Base-by-base conservation (phyloP, 1,140 invertebrate species). In the Dolichoris vasculosae region DNA sequence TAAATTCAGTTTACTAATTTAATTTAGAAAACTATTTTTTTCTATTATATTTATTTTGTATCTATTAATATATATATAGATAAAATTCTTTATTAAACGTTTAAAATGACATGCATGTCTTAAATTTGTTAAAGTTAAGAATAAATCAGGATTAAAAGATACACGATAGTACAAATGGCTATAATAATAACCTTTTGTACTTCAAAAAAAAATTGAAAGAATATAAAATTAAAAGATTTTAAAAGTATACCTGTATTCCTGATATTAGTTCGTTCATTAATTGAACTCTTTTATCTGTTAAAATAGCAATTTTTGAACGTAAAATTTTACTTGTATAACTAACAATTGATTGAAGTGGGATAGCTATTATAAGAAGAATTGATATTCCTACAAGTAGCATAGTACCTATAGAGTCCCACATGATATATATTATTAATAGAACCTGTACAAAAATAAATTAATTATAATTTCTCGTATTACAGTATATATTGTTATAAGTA, bases 231-330 rank as follows among this genome's bases (percentile, higher is more conserved):
- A n/a, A 59, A 59, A 51, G 40, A 82, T 17, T 75, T 15, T 32
- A 75, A 51, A 51, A 78, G 43, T 6, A 93, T 80, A 97, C 95
- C 91, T 96, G 94, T 86, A 96, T 96, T 63, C 95, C 95, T 79
- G 94, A 90, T 38, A 97, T 94, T 32, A 97, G 94, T 93, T 97
- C 97, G 88, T 95, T 97, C 96, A 97, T 97, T n/a, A 97, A 90
- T 67, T 96, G 95, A 20, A 98, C 95, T 81, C 97, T 91, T 64
- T 95, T 94, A 91, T 97, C 97, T 0, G 96, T 97, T 9, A 95
- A 87, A 35, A 88, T 86, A 0, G 96, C 95, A 2, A 95, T 95
- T 87, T 93, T 90, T 20, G 92, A 87, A 20, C 96, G 92, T 1
- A 96, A 88, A 64, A 92, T 92, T 7, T 93, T 93, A 30, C 94